Conservation (phyloP, 2,797 vertebrate genomes). For the Protonibea diacanthus region DNA sequence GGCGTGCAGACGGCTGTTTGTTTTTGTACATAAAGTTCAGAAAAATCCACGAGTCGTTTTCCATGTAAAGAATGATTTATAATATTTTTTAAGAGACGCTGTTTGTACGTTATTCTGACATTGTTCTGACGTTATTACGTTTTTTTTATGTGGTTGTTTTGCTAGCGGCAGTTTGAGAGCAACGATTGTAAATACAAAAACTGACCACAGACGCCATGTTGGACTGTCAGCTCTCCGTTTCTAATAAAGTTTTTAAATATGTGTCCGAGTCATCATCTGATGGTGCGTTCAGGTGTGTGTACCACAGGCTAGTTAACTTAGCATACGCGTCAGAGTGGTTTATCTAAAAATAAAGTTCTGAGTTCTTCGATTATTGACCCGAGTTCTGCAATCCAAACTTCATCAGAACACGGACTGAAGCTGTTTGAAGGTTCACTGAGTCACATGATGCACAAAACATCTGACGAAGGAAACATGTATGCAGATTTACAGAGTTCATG, state of each 20-base stretch:
- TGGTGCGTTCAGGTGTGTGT: neutral
- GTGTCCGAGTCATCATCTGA: slow-evolving; percentile 26
- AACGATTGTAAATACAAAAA: slow-evolving; percentile 82
- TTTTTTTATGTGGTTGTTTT: slow-evolving; percentile 82
- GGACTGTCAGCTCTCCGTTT: slow-evolving; percentile 89
- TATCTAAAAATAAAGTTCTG: no score
- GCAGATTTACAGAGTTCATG: no score
- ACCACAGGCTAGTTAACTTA: no score
- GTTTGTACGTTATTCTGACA: slow-evolving; percentile 87
- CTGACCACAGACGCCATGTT: slow-evolving; percentile 84
- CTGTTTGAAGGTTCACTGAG: no score
- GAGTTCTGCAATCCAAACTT: no score
- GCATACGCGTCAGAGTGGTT: no score
- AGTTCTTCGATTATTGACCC: no score
- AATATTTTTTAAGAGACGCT: slow-evolving; percentile 93
- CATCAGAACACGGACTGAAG: no score
- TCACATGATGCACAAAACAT: no score
- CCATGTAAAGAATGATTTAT: slow-evolving; percentile 96
- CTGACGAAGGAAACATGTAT: no score
- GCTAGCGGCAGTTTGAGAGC: slow-evolving; percentile 51
- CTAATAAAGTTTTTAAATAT: slow-evolving; percentile 98
- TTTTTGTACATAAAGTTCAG: slow-evolving; percentile 90
- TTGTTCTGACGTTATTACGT: slow-evolving; percentile 67
- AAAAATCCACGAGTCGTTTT: slow-evolving; percentile 87
- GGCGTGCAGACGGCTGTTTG: slow-evolving; percentile 41